Evolutionary conservation across 1,140 invertebrate genomes (phyloP), one percentile per base, ranked within the genome.

Genomic region (Melipona quadrifasciata): DNA sequence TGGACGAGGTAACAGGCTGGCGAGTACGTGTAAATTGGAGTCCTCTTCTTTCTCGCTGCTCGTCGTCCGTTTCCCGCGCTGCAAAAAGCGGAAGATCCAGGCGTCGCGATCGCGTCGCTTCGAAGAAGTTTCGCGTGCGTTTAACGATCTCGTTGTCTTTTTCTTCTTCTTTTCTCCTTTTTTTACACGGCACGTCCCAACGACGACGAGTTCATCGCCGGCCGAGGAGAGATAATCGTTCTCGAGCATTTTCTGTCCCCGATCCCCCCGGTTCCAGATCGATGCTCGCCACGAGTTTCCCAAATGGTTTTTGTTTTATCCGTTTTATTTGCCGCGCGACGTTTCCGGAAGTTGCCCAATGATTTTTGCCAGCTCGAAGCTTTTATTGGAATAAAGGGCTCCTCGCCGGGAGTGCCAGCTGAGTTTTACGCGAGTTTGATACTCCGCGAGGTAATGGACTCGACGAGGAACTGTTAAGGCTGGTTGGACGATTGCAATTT

Each of bases 21-120:
- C 83, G 51, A 70, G 67, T 85, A 85, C 83, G 79, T 81, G 79
- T 85, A 85, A 85, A 85, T 85, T 81, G 79, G 77, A 81, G 73
- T 81, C 61, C 70, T 57, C 61, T 34, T 67, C 39, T 57, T 39
- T 61, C 39, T 47, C 34, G 53, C 8, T 79, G 31, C 34, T 55
- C 31, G 65, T 16, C 67, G 57, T 47, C 8, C 31, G 68, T 55
- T 58, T 61, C 76, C n/a, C 76, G 55, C 21, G 27, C 19, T 19
- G 39, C 17, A 83, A 78, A 83, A 83, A 83, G 24, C 58, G 68
- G 68, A 72, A 61, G 76, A 84, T 79, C 75, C 67, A 55, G 81
- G 39, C 39, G 39, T 39, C 39, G 39, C 39, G 39, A 39, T 39
- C 39, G 39, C 61, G 17, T 12, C 57, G 51, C 53, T 72, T 79